Evolutionary conservation across 2,113 vertebrate genomes (phyloP).

Genomic region (Saguinus imperator): DNA sequence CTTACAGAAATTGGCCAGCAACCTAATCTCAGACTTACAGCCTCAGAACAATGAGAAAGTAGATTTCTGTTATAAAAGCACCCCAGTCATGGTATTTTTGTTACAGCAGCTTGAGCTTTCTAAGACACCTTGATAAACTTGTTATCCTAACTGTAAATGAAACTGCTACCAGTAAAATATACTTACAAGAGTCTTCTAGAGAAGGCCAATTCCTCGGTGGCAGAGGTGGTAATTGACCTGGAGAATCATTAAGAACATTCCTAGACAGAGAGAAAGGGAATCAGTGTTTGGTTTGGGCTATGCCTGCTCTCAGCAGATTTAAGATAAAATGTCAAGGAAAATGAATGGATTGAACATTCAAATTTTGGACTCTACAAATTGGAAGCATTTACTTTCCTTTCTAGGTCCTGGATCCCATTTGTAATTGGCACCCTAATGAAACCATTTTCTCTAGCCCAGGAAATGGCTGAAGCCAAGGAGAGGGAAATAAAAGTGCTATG

Average conservation of each 20-base stretch:
- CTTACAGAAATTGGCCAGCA: neutral
- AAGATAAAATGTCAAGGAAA: neutral
- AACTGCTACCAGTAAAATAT: neutral
- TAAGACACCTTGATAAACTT: neutral
- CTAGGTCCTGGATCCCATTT: neutral
- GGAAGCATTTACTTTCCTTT: neutral
- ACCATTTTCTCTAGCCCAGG: neutral
- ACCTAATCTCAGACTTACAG: neutral
- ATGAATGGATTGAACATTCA: neutral
- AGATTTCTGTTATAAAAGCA: neutral
- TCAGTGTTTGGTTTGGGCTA: neutral
- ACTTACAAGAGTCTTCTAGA: conserved; percentile 50
- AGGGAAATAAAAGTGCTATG: neutral
- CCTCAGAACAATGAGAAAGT: neutral
- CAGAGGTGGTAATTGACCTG: conserved; percentile 48
- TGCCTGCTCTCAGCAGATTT: neutral
- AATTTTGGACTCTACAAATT: neutral
- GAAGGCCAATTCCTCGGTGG: conserved; percentile 56
- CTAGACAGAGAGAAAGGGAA: conserved; percentile 35
- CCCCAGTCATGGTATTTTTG: neutral
- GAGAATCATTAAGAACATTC: conserved; percentile 39
- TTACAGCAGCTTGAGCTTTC: neutral
- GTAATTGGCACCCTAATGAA: neutral
- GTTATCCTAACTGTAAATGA: neutral
- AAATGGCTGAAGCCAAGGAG: neutral